Conservation (phyloP, 2,888 invertebrate genomes). For the Camponotus fellah region DNA sequence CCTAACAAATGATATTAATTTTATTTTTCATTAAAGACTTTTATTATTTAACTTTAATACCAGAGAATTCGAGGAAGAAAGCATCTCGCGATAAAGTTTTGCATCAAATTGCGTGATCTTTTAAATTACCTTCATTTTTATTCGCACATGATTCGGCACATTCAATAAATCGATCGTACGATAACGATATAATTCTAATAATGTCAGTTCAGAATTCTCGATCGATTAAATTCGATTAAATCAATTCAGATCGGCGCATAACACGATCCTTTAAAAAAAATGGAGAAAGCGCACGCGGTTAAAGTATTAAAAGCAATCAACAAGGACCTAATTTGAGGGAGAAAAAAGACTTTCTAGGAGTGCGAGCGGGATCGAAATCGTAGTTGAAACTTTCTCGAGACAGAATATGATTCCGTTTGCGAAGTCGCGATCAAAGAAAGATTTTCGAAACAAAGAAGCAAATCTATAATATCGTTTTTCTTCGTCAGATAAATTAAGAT, state of each 20-base stretch:
- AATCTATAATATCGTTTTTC: constrained; percentile 1
- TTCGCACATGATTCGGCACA: neutral
- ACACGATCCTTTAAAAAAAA: constrained; percentile 38
- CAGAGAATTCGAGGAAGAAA: neutral
- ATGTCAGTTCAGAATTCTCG: neutral
- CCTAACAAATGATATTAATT: neutral
- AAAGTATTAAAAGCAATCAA: constrained; percentile 51
- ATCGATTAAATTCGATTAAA: neutral
- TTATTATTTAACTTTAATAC: neutral
- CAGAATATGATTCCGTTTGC: constrained; percentile 57
- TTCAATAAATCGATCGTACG: neutral
- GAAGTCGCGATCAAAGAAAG: neutral
- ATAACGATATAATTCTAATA: neutral
- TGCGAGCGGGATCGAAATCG: constrained; percentile 59
- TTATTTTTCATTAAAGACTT: neutral
- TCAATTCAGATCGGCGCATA: neutral
- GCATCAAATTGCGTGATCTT: neutral
- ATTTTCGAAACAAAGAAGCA: constrained; percentile 19
- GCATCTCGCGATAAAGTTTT: neutral
- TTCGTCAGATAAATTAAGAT: neutral
- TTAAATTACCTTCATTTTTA: neutral
- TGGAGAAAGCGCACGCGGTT: constrained; percentile 65
- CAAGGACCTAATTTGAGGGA: constrained; percentile 62
- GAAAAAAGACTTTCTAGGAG: constrained; percentile 69
- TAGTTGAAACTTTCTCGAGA: constrained; percentile 69